Base-by-base conservation (phyloP, 1,140 invertebrate species). In the Papilio machaon region DNA sequence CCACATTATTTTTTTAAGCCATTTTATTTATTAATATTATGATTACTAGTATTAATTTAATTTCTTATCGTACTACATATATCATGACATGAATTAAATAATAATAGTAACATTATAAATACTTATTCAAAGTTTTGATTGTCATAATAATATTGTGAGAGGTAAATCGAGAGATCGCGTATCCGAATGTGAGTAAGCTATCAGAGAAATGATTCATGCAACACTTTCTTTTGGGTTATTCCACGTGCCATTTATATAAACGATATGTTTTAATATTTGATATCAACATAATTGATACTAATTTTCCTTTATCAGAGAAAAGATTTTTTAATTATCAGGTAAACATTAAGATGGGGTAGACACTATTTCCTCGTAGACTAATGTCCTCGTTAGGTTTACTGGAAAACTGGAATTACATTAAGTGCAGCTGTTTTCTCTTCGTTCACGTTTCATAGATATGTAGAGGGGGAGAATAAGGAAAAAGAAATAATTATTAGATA, bases 221-320 rank as follows among this genome's bases (percentile, higher is more conserved):
- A 23, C 23, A 85, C 83, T 85, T 85, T 85, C 83, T 81, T 85
- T 81, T 82, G 77, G 80, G 83, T 82, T 77, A 85, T 79, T 81
- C 80, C 80, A 38, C 35, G 43, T 73, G 30, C 10, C 73, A 49
- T 49, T 75, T 75, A 60, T 38, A 60, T 9, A n/a, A 54, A 19
- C 19, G 58, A 77, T 10, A 77, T n/a, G 35, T 10, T 9, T n/a
- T 47, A 23, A 30, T 52, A 76, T 35, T 30, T 49, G 23, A 52
- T 54, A 23, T 19, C 23, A 35, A 9, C 10, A 30, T 7, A 13
- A 13, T 67, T 30, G 0, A 67, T 11, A 35, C 23, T 13, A 35
- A 17, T 67, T 67, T 67, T 38, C 30, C 64, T 35, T 7, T 30
- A 35, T 35, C 2, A 9, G 23, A 30, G 23, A 30, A 30, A 15